A percentile compares a stretch with the other conserved stretches of the same genome.
Evolutionary conservation across 2,797 vertebrate species (phyloP).

Genomic region (Hemitrygon akajei): DNA sequence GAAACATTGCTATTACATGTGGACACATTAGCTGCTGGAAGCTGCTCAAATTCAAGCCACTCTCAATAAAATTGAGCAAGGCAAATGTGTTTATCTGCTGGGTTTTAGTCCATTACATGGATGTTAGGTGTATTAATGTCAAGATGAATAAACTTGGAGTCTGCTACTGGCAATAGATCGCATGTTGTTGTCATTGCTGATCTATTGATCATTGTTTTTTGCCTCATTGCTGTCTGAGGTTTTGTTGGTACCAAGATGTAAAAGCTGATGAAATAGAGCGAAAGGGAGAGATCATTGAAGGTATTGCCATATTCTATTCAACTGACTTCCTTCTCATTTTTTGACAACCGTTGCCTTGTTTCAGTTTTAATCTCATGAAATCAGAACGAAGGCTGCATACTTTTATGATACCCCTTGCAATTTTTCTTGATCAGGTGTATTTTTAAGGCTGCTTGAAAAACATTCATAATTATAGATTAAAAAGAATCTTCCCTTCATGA

Average conservation of each 20-base stretch:
- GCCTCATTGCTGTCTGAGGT: not conserved
- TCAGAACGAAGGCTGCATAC: not conserved
- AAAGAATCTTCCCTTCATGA: not conserved
- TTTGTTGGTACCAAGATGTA: not conserved
- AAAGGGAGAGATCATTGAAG: not conserved
- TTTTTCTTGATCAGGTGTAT: not conserved
- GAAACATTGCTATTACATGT: not conserved
- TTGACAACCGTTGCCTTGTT: not conserved
- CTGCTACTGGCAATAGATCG: not conserved
- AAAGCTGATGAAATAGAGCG: not conserved
- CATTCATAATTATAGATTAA: not conserved
- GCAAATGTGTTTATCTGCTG: not conserved
- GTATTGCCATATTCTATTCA: not conserved
- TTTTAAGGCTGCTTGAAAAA: not conserved
- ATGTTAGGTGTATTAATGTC: not conserved
- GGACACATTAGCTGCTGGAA: not conserved
- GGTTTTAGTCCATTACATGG: no score
- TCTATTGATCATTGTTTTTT: slow-evolving; percentile 16
- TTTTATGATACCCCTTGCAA: not conserved
- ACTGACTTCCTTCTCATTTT: not conserved
- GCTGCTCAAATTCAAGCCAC: slow-evolving; percentile 7
- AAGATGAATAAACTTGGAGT: not conserved
- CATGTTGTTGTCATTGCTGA: not conserved
- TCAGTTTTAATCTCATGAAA: not conserved
- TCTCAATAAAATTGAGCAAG: slow-evolving; percentile 15